Conservation (phyloP, 1,140 invertebrate species). For the Maconellicoccus hirsutus region DNA sequence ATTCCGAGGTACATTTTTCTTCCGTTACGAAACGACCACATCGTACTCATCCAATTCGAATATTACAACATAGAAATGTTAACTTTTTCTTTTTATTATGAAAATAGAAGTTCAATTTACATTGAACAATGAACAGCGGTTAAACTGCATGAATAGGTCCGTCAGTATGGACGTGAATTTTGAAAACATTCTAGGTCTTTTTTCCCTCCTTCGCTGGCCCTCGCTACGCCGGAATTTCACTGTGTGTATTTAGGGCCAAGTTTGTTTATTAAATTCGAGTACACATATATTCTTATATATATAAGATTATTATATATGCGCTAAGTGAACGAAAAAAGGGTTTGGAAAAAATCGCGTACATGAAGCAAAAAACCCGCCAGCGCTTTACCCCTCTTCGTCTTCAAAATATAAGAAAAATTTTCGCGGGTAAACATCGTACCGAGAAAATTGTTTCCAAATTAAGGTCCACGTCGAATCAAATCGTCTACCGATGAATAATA, state of each 20-base stretch:
- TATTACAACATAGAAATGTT: constrained; percentile 5
- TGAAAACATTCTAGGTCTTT: background rate
- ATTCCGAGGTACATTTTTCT: background rate
- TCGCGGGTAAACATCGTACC: background rate
- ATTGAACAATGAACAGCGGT: constrained; percentile 12
- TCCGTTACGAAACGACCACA: background rate
- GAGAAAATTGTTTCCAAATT: background rate
- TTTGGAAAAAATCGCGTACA: background rate
- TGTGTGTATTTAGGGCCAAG: background rate
- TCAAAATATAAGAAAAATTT: too few species aligned
- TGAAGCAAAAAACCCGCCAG: too few species aligned
- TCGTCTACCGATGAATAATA: background rate
- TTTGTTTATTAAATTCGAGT: constrained; percentile 3
- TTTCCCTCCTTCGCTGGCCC: too few species aligned
- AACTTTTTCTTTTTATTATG: constrained; percentile 10
- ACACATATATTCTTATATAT: background rate
- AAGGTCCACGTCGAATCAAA: background rate
- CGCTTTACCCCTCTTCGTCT: background rate
- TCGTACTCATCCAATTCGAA: background rate
- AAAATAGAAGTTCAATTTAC: constrained; percentile 19
- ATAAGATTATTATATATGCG: background rate
- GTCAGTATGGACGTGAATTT: background rate
- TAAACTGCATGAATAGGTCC: constrained; percentile 3
- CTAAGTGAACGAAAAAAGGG: background rate
- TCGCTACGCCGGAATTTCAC: background rate